phyloP scores from a whole-genome alignment of 2,888 invertebrate species.

The Hydroisotoma schaefferi region DNA sequence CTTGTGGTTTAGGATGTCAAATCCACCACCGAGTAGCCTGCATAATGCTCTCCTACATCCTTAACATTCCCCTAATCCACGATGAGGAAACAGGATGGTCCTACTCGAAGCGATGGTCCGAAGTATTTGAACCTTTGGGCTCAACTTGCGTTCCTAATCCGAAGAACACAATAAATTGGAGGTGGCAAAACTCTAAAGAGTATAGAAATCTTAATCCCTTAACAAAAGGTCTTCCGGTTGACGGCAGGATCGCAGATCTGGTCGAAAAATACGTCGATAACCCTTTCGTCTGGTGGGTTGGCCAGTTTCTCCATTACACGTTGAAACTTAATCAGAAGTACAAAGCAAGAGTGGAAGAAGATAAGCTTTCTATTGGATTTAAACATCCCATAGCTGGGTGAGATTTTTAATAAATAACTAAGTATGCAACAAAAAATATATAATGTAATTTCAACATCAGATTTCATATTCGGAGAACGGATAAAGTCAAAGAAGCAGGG shows the following conservation, averaged over 20 bases:
- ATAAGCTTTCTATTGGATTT: background rate
- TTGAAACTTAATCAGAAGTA: conserved; percentile 2
- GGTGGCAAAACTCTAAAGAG: conserved; percentile 14
- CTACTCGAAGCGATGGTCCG: conserved; percentile 13
- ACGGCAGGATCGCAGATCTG: background rate
- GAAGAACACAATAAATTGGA: conserved; percentile 13
- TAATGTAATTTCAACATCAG: too few relatives aligned
- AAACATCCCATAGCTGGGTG: conserved; percentile 12
- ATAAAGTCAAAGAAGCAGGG: too few relatives aligned
- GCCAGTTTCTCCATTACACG: conserved; percentile 21
- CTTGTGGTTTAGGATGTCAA: conserved; percentile 32
- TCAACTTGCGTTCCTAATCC: conserved; percentile 11
- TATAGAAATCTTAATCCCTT: too few relatives aligned
- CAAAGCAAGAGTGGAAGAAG: background rate
- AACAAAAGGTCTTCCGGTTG: conserved; percentile 17
- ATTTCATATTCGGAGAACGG: too few relatives aligned
- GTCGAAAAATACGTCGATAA: conserved; percentile 5
- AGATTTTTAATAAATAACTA: too few relatives aligned
- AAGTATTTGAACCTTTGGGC: conserved; percentile 18
- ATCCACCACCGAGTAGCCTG: conserved; percentile 29
- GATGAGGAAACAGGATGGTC: conserved; percentile 20
- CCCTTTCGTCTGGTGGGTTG: conserved; percentile 28
- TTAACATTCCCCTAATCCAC: conserved; percentile 29
- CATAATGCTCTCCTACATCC: conserved; percentile 19
- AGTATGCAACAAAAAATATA: too few relatives aligned